Percentiles rank a stretch among this genome's conserved stretches.
Conservation (phyloP, 2,888 invertebrate species). For the Drosophila fungiperda region DNA sequence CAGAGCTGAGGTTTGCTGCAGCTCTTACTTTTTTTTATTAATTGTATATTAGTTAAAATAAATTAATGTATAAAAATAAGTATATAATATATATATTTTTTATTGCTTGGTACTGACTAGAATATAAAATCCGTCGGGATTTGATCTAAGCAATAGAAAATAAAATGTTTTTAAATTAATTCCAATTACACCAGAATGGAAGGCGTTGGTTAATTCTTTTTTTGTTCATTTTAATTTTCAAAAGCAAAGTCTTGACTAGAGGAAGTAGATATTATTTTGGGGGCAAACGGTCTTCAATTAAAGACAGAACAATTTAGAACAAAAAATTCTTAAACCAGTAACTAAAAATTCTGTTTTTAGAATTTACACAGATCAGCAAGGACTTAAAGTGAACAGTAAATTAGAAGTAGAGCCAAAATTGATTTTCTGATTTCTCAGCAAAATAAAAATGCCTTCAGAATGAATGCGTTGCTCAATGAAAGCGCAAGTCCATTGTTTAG, state of each 20-base stretch:
- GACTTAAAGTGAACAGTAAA: background rate
- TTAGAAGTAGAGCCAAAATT: background rate
- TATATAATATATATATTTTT: background rate
- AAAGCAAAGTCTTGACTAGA: background rate
- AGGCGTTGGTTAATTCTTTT: background rate
- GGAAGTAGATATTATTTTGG: background rate
- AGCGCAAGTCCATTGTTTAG: slow-evolving; percentile 19
- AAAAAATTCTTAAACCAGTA: background rate
- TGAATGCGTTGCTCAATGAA: slow-evolving; percentile 3
- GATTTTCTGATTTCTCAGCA: background rate
- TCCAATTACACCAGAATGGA: background rate
- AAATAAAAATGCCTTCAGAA: background rate
- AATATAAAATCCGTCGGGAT: background rate
- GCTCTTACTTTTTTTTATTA: background rate
- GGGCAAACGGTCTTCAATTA: background rate
- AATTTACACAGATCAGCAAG: background rate
- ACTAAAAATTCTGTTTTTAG: background rate
- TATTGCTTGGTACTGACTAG: background rate
- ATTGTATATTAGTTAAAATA: background rate
- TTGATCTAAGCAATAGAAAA: background rate
- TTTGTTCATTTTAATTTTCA: background rate
- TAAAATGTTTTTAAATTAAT: background rate
- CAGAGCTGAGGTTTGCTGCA: rapidly evolving
- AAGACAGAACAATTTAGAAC: background rate
- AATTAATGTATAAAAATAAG: background rate